Conservation (phyloP, 2,888 invertebrate species). For the Salticus scenicus region DNA sequence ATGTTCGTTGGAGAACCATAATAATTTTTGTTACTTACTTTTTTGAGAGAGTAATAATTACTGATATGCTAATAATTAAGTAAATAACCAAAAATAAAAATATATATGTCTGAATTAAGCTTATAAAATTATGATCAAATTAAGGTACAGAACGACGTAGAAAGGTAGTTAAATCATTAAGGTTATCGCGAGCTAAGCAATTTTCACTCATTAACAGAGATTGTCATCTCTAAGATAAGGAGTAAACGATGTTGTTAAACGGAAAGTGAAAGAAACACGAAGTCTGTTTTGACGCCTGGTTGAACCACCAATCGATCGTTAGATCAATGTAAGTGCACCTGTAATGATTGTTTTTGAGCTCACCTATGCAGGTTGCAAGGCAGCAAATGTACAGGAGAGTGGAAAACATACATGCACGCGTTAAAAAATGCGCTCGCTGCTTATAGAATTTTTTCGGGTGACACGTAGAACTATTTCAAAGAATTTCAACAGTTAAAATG, state of each 20-base stretch:
- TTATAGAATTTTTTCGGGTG: no score
- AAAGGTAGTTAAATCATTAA: no score
- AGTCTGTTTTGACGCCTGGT: not conserved
- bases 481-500: no score
- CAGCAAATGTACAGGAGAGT: conserved; percentile 20
- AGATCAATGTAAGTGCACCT: not conserved
- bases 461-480: no score
- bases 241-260: not conserved
- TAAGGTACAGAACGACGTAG: no score
- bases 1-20: no score
- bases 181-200: not conserved
- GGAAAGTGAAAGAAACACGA: not conserved
- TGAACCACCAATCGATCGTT: not conserved
- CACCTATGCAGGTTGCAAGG: conserved; percentile 16
- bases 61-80: no score
- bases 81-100: no score
- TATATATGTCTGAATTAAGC: no score
- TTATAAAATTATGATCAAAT: no score
- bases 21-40: no score
- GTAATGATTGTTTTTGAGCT: conserved; percentile 36
- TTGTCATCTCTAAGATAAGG: not conserved
- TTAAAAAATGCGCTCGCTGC: not conserved
- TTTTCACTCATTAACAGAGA: not conserved
- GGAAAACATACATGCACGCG: not conserved
- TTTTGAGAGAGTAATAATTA: no score